phyloP scores from a whole-genome alignment of 2,113 vertebrate genomes.

The Thamnaconus septentrionalis region DNA sequence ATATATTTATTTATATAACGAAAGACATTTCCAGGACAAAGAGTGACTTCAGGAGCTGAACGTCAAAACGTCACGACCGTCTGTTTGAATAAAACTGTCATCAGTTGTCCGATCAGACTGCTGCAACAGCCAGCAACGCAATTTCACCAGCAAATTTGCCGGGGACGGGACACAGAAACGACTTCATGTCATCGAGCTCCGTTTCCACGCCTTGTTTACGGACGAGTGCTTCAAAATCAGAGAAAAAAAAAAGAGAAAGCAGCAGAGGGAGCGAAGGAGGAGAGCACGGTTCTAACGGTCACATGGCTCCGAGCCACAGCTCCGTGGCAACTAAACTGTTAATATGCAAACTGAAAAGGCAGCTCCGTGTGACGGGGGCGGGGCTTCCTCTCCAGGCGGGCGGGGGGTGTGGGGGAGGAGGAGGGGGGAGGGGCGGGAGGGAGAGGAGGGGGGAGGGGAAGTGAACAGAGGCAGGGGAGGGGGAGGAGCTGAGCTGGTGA shows the following conservation, averaged over 20 bases:
- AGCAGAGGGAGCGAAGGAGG: slow-evolving; percentile 4
- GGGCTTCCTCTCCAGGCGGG: slow-evolving; percentile 56
- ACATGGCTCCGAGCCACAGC: slow-evolving; percentile 58
- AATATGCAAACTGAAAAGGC: slow-evolving; percentile 77
- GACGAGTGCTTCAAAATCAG: not conserved
- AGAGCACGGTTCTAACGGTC: slow-evolving; percentile 51
- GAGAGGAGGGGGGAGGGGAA: slow-evolving; percentile 17
- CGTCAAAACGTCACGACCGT: too few relatives aligned
- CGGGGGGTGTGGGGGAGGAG: slow-evolving; percentile 43
- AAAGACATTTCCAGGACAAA: too few relatives aligned
- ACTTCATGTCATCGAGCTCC: too few relatives aligned
- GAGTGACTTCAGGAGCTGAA: too few relatives aligned
- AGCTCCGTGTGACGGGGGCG: slow-evolving; percentile 58
- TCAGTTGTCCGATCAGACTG: too few relatives aligned
- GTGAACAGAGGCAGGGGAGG: slow-evolving; percentile 40
- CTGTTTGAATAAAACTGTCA: too few relatives aligned
- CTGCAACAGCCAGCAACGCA: too few relatives aligned
- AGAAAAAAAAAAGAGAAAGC: not conserved
- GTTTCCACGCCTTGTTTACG: too few relatives aligned
- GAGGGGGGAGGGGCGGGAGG: slow-evolving; percentile 44
- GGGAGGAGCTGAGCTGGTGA: slow-evolving; percentile 40
- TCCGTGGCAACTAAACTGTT: slow-evolving; percentile 76
- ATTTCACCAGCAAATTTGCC: too few relatives aligned
- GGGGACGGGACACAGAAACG: too few relatives aligned
- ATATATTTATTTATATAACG: too few relatives aligned